A percentile compares a stretch with the other conserved stretches of the same genome.
These are phyloP conservation scores for Drosophila fuyamai DNA, from an alignment of 1,140 invertebrate genomes.

Conservation along the genomic window DNA sequence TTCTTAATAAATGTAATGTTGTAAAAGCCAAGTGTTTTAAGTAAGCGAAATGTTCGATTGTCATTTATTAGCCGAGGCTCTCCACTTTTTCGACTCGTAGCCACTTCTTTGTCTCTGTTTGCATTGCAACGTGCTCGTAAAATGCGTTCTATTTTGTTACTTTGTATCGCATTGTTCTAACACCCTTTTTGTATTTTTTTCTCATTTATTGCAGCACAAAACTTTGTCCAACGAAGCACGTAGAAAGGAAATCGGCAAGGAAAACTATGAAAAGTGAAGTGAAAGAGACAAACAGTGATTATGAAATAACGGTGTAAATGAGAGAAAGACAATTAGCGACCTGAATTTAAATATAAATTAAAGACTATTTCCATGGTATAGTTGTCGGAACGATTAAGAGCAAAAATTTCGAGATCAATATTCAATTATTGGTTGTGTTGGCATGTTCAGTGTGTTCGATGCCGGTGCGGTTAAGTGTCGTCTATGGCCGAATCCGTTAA, in stretches of 20 bases:
- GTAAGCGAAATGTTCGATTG: background rate
- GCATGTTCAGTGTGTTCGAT: slow-evolving; percentile 84
- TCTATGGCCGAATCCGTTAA: slow-evolving; percentile 85
- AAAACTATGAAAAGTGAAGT: slow-evolving; percentile 36
- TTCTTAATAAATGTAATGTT: no score
- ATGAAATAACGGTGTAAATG: slow-evolving; percentile 14
- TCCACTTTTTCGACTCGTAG: background rate
- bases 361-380: slow-evolving; percentile 4
- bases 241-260: slow-evolving; percentile 8
- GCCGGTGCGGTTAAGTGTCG: slow-evolving; percentile 84
- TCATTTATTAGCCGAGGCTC: background rate
- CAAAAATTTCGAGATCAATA: slow-evolving; percentile 52
- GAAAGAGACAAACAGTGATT: slow-evolving; percentile 3
- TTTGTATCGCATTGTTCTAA: slow-evolving; percentile 16
- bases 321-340: background rate
- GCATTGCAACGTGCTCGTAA: slow-evolving; percentile 10
- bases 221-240: slow-evolving; percentile 9
- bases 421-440: slow-evolving; percentile 62
- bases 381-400: slow-evolving; percentile 5
- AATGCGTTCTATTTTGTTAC: slow-evolving; percentile 16
- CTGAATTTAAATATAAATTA: slow-evolving; percentile 6
- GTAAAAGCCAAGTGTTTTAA: no score
- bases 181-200: background rate
- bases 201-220: slow-evolving; percentile 34
- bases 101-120: slow-evolving; percentile 1